Base-by-base conservation (phyloP, 2,888 invertebrate genomes). In the Neocrepidodera transversa region DNA sequence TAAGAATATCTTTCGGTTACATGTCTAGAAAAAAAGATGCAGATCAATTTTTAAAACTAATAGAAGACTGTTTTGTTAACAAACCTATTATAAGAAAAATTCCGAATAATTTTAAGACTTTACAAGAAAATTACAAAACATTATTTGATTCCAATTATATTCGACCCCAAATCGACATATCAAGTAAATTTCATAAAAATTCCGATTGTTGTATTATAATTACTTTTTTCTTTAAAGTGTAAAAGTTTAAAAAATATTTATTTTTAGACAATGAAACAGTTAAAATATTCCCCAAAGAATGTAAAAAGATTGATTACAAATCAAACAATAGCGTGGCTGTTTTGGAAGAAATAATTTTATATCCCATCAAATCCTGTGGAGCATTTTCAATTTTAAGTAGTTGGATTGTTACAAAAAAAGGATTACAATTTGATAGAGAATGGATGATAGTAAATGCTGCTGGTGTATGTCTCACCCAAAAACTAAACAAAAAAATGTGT, bases 301-400 rank as follows among this genome's bases (percentile, higher is more conserved):
- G 23, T 23, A 23, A 13, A 56, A 20, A 28, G 8, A n/a, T 38
- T 5, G 7, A 30, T 16, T 28, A 36, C 11, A 48, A 45, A 38
- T 11, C 38, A 36, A 17, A 45, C 11, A 48, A 52, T 7, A 8
- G 40, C 7, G 42, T 47, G 20, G 76, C 77, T 14, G 58, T 52
- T 11, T 65, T 79, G 11, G 60, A 73, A 57, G 66, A 73, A 38
- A 74, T 78, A 63, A 87, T 85, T 73, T 82, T 96, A 43, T 97
- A 92, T 77, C 97, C 97, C 0, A 84, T 97, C 4, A 97, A 97
- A 81, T 96, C 96, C 0, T 96, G 96, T 79, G 93, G 87, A 0
- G 87, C 90, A 5, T 90, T 88, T 72, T 85, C 88, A 80, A 84
- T 91, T 18, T 72, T 73, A 26, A 72, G 78, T 7, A 77, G 82